phyloP scores from a whole-genome alignment of 35 echinoderm and acorn worm species.

The Acanthaster planci region DNA sequence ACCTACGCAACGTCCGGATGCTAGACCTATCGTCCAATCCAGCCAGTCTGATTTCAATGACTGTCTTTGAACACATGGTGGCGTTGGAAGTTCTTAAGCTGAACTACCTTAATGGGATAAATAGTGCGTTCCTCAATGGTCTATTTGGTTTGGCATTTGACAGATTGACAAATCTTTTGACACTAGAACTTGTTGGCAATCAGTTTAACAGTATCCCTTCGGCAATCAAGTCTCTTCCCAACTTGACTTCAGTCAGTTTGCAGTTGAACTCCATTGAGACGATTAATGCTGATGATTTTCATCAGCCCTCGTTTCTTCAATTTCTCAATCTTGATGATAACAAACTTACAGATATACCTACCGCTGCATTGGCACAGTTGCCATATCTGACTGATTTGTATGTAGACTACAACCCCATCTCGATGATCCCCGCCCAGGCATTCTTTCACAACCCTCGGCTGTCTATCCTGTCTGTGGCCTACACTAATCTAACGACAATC shows the following conservation, averaged over 20 bases:
- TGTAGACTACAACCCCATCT: not conserved
- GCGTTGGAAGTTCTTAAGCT: not conserved
- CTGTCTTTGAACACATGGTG: not conserved
- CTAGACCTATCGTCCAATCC: not conserved
- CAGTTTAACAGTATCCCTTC: not conserved
- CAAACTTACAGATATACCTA: not conserved
- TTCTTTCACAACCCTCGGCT: conserved; percentile 12
- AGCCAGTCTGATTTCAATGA: not conserved
- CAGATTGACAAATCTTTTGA: not conserved
- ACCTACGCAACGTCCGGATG: not conserved
- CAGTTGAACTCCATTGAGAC: not conserved
- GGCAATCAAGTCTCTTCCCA: not conserved
- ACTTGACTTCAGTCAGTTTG: not conserved
- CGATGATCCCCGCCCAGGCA: not conserved
- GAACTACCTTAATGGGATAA: not conserved
- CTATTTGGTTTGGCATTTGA: not conserved
- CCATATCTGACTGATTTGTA: not conserved
- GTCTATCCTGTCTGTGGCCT: not conserved
- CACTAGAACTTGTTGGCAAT: not conserved
- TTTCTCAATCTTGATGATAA: not conserved
- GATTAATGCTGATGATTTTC: not conserved
- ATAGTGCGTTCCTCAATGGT: not conserved
- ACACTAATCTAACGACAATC: not conserved
- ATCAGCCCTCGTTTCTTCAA: not conserved
- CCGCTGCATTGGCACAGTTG: not conserved